Conservation (phyloP, 1,140 invertebrate species). For the Zaprionus ghesquierei region DNA sequence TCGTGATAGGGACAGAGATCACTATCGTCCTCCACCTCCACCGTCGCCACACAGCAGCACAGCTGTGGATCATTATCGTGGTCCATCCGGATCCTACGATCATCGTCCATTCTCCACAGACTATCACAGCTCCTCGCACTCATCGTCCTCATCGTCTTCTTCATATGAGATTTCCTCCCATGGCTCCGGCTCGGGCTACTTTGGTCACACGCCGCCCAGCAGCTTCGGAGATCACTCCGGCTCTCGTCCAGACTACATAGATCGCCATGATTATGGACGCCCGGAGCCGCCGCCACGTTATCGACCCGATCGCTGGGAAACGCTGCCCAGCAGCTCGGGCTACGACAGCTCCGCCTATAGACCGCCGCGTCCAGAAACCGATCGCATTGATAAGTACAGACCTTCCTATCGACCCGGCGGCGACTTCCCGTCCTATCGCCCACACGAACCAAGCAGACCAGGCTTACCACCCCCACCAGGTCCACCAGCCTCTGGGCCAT, state of each 20-base stretch:
- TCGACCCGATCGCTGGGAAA: conserved; percentile 73
- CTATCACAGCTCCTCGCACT: conserved; percentile 59
- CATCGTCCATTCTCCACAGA: conserved; percentile 65
- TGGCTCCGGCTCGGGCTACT: conserved; percentile 65
- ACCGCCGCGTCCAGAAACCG: conserved; percentile 57
- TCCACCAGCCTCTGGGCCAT: conserved; percentile 38
- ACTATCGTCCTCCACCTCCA: conserved; percentile 36
- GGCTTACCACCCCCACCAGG: conserved; percentile 6
- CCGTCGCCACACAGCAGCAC: conserved; percentile 49
- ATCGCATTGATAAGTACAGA: conserved; percentile 69
- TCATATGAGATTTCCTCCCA: conserved; percentile 75
- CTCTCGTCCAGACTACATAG: conserved; percentile 57
- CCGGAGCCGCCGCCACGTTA: conserved; percentile 36
- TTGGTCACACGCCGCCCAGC: conserved; percentile 69
- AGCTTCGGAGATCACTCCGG: conserved; percentile 61
- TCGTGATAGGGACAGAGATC: conserved; percentile 41
- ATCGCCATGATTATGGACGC: conserved; percentile 64
- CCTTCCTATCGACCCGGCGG: conserved; percentile 69
- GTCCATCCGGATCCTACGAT: conserved; percentile 70
- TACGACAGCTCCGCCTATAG: conserved; percentile 65
- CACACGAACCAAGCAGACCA: conserved; percentile 9
- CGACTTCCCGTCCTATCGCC: conserved; percentile 70
- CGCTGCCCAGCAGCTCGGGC: conserved; percentile 72
- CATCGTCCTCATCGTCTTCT: conserved; percentile 39
- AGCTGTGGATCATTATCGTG: conserved; percentile 76